Evolutionary conservation across 2,797 vertebrate genomes (phyloP).

Genomic region (Melanotaenia parkinsoni): DNA sequence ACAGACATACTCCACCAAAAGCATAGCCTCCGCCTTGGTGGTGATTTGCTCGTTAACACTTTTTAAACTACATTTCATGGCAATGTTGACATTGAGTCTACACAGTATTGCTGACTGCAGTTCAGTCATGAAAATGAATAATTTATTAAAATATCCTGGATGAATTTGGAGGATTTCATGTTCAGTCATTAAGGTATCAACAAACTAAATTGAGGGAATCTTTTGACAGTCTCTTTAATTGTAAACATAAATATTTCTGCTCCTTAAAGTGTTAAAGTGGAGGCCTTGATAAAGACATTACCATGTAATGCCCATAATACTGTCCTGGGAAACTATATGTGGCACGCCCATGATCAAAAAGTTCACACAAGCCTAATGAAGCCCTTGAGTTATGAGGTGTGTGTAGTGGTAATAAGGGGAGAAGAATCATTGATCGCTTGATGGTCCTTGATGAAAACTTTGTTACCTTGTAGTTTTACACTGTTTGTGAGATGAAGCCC

Average conservation of each 20-base stretch:
- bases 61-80: no score
- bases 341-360: slow-evolving; percentile 33
- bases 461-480: slow-evolving; percentile 36
- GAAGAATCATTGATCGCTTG: slow-evolving; percentile 62
- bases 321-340: slow-evolving; percentile 46
- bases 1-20: no score
- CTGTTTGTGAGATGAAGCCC: slow-evolving; percentile 41
- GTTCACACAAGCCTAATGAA: slow-evolving; percentile 53
- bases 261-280: neutral
- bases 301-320: slow-evolving; percentile 5
- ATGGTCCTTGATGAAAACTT: slow-evolving; percentile 49
- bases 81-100: no score
- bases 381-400: slow-evolving; percentile 54
- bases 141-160: neutral
- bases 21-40: no score
- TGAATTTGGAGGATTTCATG: neutral
- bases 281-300: slow-evolving; percentile 14
- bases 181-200: neutral
- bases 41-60: no score
- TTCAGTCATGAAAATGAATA: neutral
- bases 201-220: neutral
- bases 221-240: neutral
- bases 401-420: slow-evolving; percentile 42
- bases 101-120: neutral
- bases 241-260: neutral